Percentiles rank a stretch among this genome's conserved stretches.
phyloP scores from a whole-genome alignment of 2,113 vertebrate species.

The Helogale parvula region DNA sequence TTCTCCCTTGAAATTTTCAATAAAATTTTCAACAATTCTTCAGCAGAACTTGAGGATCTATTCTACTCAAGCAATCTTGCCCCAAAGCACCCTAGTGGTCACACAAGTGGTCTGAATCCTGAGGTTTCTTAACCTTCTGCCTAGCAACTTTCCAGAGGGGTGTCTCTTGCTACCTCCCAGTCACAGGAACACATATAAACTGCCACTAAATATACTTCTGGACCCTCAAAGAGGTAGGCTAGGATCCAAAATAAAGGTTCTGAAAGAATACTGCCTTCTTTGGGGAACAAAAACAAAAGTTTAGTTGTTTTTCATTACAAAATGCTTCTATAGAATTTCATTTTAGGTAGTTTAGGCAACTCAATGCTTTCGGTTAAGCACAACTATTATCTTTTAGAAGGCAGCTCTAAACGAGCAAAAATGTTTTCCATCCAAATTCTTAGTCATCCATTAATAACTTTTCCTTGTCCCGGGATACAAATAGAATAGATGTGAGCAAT shows the following conservation, averaged over 20 bases:
- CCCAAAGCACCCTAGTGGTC: not conserved
- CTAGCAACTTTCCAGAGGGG: not conserved
- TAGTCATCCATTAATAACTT: not conserved
- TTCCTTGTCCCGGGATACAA: not conserved
- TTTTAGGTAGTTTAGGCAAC: not conserved
- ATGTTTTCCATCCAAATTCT: not conserved
- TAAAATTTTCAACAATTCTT: not conserved
- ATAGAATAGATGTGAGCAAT: not conserved
- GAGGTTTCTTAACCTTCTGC: not conserved
- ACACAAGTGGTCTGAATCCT: not conserved
- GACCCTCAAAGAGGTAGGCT: not conserved
- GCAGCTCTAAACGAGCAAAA: constrained; percentile 9
- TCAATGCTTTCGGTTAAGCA: not conserved
- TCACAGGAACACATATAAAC: not conserved
- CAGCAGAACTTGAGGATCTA: not conserved
- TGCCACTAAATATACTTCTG: not conserved
- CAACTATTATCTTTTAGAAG: constrained; percentile 1
- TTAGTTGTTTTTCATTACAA: constrained; percentile 14
- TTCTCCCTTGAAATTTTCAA: not conserved
- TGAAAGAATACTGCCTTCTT: not conserved
- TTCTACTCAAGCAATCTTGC: not conserved
- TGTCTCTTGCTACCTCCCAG: not conserved
- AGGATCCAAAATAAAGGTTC: not conserved
- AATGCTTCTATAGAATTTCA: not conserved
- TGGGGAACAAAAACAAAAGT: not conserved